A percentile compares a stretch with the other conserved stretches of the same genome.
These are phyloP conservation scores for Etheostoma cragini DNA, from an alignment of 2,113 vertebrate genomes.

Conservation along the genomic window DNA sequence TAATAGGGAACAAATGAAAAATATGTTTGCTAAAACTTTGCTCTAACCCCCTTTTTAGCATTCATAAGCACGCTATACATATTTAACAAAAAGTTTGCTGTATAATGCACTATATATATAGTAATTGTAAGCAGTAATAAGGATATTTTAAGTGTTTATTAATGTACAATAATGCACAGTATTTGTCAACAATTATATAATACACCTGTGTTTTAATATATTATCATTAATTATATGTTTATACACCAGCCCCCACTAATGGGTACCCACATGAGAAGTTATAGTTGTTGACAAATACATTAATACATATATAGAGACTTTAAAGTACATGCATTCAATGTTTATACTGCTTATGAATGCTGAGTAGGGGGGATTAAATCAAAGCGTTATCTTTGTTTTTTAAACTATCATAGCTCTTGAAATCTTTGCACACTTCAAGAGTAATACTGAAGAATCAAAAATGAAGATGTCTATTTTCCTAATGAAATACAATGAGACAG, in stretches of 20 bases:
- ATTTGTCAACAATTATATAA: slow-evolving; percentile 8
- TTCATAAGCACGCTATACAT: slow-evolving; percentile 21
- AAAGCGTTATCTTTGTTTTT: slow-evolving; percentile 33
- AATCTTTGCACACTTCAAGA: slow-evolving; percentile 72
- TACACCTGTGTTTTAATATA: not conserved
- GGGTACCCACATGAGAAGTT: not conserved
- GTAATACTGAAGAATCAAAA: slow-evolving; percentile 54
- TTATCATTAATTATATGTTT: slow-evolving; percentile 27
- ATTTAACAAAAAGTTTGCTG: slow-evolving; percentile 3
- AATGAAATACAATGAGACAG: slow-evolving; percentile 47
- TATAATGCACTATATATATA: not conserved
- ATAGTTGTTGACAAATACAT: not conserved
- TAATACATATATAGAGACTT: not conserved
- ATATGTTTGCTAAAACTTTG: slow-evolving; percentile 39
- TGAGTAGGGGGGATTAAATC: not conserved
- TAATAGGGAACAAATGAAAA: slow-evolving; percentile 31
- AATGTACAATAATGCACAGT: not conserved
- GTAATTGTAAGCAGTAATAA: not conserved
- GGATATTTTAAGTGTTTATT: not conserved
- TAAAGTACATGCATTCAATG: not conserved
- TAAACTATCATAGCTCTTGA: slow-evolving; percentile 46
- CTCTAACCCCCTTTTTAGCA: not conserved
- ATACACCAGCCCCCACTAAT: slow-evolving; percentile 1
- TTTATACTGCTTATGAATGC: slow-evolving; percentile 10
- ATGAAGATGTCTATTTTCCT: slow-evolving; percentile 76